A percentile compares a stretch with the other conserved stretches of the same genome.
phyloP scores from a whole-genome alignment of 1,140 invertebrate species.

The Sogatella furcifera region DNA sequence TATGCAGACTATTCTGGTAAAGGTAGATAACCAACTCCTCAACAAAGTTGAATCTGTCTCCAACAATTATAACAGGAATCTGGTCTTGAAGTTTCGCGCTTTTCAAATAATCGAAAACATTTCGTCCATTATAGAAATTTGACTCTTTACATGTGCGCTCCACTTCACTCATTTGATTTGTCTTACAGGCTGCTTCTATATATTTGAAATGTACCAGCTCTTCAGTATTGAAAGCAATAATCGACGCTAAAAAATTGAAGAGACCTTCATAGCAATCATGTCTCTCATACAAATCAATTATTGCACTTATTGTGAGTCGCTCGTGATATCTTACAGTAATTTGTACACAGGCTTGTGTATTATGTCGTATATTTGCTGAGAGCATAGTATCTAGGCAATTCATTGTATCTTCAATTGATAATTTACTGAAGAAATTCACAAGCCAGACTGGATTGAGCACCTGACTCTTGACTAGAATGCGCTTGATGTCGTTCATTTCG shows the following conservation, averaged over 20 bases:
- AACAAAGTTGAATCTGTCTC: slow-evolving; percentile 98
- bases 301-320: slow-evolving; percentile 85
- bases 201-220: slow-evolving; percentile 99
- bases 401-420: slow-evolving; percentile 95
- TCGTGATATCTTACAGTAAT: slow-evolving; percentile 99
- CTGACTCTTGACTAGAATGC: slow-evolving; percentile 94
- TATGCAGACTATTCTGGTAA: slow-evolving; percentile 95
- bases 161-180: slow-evolving; percentile 98
- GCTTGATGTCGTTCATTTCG: slow-evolving; percentile 97
- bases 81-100: slow-evolving; percentile 96
- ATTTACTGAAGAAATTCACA: slow-evolving; percentile 94
- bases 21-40: slow-evolving; percentile 97
- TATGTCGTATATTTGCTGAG: slow-evolving; percentile 93
- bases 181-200: slow-evolving; percentile 94
- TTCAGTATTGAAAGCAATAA: slow-evolving; percentile 94
- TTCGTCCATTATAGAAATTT: slow-evolving; percentile 95
- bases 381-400: slow-evolving; percentile 98
- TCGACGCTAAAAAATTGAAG: slow-evolving; percentile 97
- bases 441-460: slow-evolving; percentile 93
- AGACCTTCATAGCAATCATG: slow-evolving; percentile 98
- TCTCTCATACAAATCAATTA: slow-evolving; percentile 98
- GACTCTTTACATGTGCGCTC: slow-evolving; percentile 97
- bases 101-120: slow-evolving; percentile 98
- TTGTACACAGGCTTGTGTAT: slow-evolving; percentile 91
- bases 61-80: slow-evolving; percentile 96